A percentile compares a stretch with the other conserved stretches of the same genome.
Evolutionary conservation across 1,140 invertebrate genomes (phyloP).

Genomic region (Trissolcus basalis): DNA sequence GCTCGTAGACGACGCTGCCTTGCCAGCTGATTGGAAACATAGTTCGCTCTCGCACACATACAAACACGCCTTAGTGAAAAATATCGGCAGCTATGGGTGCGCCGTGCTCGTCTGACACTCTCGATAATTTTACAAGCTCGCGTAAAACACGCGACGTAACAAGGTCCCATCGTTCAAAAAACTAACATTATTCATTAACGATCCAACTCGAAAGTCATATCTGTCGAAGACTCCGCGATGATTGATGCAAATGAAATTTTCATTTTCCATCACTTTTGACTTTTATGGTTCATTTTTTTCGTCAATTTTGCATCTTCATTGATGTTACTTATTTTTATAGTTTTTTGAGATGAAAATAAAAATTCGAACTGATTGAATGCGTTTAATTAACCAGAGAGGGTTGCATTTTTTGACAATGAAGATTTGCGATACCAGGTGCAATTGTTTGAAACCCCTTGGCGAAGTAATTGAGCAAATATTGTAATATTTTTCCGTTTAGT

Average conservation of each 20-base stretch:
- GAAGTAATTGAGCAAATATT: conserved; percentile 32
- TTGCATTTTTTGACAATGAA: too few relatives aligned
- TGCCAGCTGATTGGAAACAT: conserved; percentile 46
- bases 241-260: conserved; percentile 36
- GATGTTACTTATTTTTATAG: too few relatives aligned
- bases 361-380: too few relatives aligned
- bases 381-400: too few relatives aligned
- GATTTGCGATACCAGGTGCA: not conserved
- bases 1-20: conserved; percentile 24
- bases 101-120: conserved; percentile 16
- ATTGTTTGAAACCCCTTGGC: conserved; percentile 5
- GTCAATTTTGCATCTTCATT: conserved; percentile 1
- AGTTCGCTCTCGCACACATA: too few relatives aligned
- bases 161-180: conserved; percentile 24
- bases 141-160: conserved; percentile 43
- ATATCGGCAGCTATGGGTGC: conserved; percentile 44
- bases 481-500: conserved; percentile 40
- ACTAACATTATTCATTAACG: conserved; percentile 46
- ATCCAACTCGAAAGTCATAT: conserved; percentile 22
- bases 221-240: conserved; percentile 27
- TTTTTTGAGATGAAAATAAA: too few relatives aligned
- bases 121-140: conserved; percentile 49
- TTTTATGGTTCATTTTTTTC: conserved; percentile 26
- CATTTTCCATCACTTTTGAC: conserved; percentile 19
- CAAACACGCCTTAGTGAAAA: conserved; percentile 16